Base-by-base conservation (phyloP, 2,797 vertebrate species). In the Lophotriccus pileatus region DNA sequence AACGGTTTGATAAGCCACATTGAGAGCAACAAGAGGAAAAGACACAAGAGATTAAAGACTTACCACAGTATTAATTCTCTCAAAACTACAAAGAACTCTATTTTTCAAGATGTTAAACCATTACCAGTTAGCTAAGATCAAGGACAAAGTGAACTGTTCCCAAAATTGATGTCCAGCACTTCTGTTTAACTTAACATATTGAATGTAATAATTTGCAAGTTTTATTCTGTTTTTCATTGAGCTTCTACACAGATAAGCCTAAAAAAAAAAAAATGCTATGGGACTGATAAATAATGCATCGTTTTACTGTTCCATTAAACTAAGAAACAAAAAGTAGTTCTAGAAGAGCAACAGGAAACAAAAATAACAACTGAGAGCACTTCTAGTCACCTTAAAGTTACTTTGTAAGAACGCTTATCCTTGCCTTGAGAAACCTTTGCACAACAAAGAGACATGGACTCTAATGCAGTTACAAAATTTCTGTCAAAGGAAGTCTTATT, bases 381-480 rank as follows among this genome's bases (percentile, higher is more conserved):
- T 68, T 44, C 10, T 13, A 67, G 32, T 52, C 13, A 70, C n/a
- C 18, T 13, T 59, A 30, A 72, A 78, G 13, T 10, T 37, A 63
- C 17, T 2, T 2, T 11, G 4, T 10, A 90, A 77, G 25, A 64
- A 60, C 0, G 0, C 6, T n/a, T 30, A 59, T 6, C 39, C 74
- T 81, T 41, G 14, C 12, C 12, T 72, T 76, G 47, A 53, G 34
- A 84, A 90, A 44, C 6, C 10, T 69, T 37, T 46, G 39, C 32
- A 58, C 46, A 56, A 62, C 9, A 81, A 3, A 66, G 14, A 39
- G 6, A 68, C 17, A 14, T 49, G 16, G 20, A 73, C n/a, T 50
- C 16, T 43, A 84, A 55, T 2, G 22, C 5, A 62, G 30, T 53
- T 72, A 78, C 1, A 82, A 87, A 76, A 43, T 12, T 64, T 81